Evolutionary conservation across 2,113 vertebrate species (phyloP), one percentile per base, ranked within the genome.

Genomic region (Spizaetus ornatus): DNA sequence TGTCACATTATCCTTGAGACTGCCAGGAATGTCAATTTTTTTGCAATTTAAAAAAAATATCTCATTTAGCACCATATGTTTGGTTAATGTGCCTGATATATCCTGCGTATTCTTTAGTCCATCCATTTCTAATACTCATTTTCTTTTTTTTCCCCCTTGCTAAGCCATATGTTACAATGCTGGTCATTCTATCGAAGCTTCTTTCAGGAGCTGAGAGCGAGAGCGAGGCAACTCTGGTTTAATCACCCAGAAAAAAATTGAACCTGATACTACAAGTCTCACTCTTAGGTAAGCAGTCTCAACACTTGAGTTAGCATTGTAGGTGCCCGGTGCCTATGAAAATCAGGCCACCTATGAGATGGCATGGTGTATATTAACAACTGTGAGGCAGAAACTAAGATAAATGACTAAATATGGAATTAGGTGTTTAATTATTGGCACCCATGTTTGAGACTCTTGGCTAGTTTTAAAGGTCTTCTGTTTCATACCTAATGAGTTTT

Each of bases 21-120:
- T 97, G 84, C 96, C 97, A 98, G 91, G 95, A 97, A 97, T 97
- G 93, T 97, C 97, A 97, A 97, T 97, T 94, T 98, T 98, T 98
- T 96, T 97, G 95, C 96, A 98, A 97, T 97, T 97, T 97, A 69
- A 97, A 94, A 98, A 97, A 97, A 95, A 85, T 67, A 90, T 97
- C 56, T 80, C 95, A 96, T 95, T 96, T 97, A 98, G 93, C 88
- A 97, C 71, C 95, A 97, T 95, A 96, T 96, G 93, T 97, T 97
- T 97, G 95, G 91, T 96, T 97, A 95, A 97, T 93, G 96, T 98
- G 96, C 91, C 97, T 98, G 96, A 97, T 97, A 97, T 91, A 98
- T 92, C 96, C 95, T 98, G 97, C 92, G 96, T 98, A 97, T 98
- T 98, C 98, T 97, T 97, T 96, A 93, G 96, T 94, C 94, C 94